Percentiles rank a stretch among this genome's conserved stretches.
These are phyloP conservation scores for Stenodera caucasica DNA, from an alignment of 2,888 invertebrate species.

Conservation along the genomic window DNA sequence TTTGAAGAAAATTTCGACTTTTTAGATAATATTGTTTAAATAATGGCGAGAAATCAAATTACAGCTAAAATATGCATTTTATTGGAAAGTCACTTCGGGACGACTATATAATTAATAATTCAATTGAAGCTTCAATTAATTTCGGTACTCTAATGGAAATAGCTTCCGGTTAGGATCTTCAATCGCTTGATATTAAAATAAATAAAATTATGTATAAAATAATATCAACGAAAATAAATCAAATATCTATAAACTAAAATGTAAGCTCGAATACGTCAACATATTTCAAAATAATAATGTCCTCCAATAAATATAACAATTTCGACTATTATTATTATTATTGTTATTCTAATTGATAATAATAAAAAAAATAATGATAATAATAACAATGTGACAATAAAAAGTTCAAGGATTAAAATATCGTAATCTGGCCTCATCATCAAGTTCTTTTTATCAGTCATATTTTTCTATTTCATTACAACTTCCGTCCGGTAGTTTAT, in stretches of 20 bases:
- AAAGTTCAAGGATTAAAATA: conserved; percentile 5
- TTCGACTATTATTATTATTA: not conserved
- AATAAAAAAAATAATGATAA: not conserved
- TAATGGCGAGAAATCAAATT: too few species aligned
- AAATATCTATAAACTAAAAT: not conserved
- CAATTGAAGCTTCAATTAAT: too few species aligned
- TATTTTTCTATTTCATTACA: not conserved
- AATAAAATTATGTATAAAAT: not conserved
- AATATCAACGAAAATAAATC: not conserved
- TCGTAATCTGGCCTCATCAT: not conserved
- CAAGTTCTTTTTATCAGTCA: not conserved
- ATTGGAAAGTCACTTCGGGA: too few species aligned
- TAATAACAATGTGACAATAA: not conserved
- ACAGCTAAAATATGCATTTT: too few species aligned
- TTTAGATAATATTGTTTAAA: too few species aligned
- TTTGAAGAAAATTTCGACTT: too few species aligned
- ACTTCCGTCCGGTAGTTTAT: conserved; percentile 1
- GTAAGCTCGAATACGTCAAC: conserved; percentile 1
- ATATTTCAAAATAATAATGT: not conserved
- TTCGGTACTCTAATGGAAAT: too few species aligned
- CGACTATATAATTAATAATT: not conserved
- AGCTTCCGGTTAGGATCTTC: too few species aligned
- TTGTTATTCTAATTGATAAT: not conserved
- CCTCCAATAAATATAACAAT: not conserved
- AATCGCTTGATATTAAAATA: too few species aligned